Percentiles rank a stretch among this genome's conserved stretches.
phyloP scores from a whole-genome alignment of 2,888 invertebrate species.

The Smittia sp. region DNA sequence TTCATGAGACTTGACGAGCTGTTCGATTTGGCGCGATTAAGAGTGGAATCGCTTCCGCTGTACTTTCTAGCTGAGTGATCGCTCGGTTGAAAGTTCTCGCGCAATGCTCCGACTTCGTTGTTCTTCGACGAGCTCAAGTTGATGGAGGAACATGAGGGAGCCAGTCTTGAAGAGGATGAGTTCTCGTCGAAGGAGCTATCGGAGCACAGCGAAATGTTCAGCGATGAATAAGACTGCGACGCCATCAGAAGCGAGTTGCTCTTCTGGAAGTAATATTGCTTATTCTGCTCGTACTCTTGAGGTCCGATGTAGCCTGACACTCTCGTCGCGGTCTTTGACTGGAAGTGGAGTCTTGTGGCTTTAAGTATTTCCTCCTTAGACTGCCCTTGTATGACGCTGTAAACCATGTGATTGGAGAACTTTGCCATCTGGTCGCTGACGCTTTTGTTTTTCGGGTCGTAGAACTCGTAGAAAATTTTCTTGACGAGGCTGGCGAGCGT shows the following conservation, averaged over 20 bases:
- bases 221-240: constrained; percentile 48
- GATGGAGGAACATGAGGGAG: constrained; percentile 29
- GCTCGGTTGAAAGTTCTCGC: constrained; percentile 49
- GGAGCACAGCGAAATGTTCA: neutral
- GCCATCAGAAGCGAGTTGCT: constrained; percentile 44
- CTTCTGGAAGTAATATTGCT: constrained; percentile 44
- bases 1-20: constrained; percentile 49
- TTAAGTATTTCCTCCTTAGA: constrained; percentile 62
- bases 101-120: neutral
- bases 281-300: constrained; percentile 49
- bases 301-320: constrained; percentile 40
- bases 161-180: neutral
- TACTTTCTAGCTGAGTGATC: constrained; percentile 50
- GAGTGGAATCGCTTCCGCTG: constrained; percentile 48
- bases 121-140: constrained; percentile 47
- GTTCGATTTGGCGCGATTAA: constrained; percentile 47
- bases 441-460: constrained; percentile 53
- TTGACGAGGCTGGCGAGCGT: constrained; percentile 66
- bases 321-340: constrained; percentile 44
- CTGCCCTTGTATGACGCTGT: constrained; percentile 63
- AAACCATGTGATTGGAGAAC: constrained; percentile 66
- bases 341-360: constrained; percentile 46
- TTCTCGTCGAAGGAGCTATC: neutral
- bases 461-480: constrained; percentile 60
- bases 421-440: constrained; percentile 71